Conservation (phyloP, 2,113 vertebrate genomes). For the Gavialis gangeticus region DNA sequence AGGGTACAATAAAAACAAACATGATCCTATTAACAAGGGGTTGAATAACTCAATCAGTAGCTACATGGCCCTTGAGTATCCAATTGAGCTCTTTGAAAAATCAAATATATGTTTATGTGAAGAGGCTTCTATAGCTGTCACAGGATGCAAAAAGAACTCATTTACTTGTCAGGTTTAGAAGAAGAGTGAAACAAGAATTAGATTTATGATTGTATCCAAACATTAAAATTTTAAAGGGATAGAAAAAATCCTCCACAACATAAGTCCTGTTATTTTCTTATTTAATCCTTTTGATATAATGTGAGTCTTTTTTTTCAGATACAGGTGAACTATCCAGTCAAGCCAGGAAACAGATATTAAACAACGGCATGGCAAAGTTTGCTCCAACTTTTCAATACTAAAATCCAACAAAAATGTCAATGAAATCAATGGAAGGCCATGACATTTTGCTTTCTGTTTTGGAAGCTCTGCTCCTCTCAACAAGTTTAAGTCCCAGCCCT, state of each 20-base stretch:
- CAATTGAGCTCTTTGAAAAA: slow-evolving; percentile 46
- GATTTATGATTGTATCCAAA: no score
- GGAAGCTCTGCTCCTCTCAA: neutral
- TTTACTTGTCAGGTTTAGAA: neutral
- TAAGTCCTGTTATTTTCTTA: neutral
- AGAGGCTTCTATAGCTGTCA: neutral
- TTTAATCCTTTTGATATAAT: neutral
- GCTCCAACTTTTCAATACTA: neutral
- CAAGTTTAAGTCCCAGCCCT: neutral
- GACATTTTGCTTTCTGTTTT: neutral
- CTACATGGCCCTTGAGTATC: slow-evolving; percentile 10
- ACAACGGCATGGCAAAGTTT: neutral
- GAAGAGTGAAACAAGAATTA: neutral
- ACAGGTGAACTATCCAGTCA: neutral
- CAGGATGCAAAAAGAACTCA: neutral
- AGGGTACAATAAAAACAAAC: slow-evolving; percentile 23
- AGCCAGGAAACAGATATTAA: neutral
- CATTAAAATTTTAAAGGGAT: neutral
- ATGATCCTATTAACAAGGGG: neutral
- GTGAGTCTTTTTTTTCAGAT: neutral
- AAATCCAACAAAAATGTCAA: neutral
- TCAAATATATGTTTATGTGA: neutral
- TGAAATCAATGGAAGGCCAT: neutral
- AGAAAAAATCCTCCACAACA: neutral
- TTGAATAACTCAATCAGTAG: neutral